Evolutionary conservation across 2,113 vertebrate genomes (phyloP).

Genomic region (Ivindomyrus marchei): DNA sequence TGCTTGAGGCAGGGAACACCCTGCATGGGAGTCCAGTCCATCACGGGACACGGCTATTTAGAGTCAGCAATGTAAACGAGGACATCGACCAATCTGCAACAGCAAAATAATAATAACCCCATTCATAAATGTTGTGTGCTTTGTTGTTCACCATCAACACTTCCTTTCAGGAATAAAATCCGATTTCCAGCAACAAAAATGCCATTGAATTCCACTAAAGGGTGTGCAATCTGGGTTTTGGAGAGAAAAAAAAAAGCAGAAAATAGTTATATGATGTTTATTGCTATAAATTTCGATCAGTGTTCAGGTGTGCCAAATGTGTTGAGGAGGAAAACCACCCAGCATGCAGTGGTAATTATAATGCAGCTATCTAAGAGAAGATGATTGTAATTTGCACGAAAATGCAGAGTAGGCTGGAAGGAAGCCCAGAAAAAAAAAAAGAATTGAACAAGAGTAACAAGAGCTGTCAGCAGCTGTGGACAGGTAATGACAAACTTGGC

Average conservation of each 20-base stretch:
- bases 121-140: neutral
- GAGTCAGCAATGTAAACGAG: neutral
- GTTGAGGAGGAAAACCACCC: conserved; percentile 41
- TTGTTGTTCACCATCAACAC: neutral
- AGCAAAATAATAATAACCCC: neutral
- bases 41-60: neutral
- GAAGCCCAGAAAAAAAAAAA: conserved; percentile 64
- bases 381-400: neutral
- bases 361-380: neutral
- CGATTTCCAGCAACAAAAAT: neutral
- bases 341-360: conserved; percentile 65
- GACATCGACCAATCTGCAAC: neutral
- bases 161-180: neutral
- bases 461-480: conserved; percentile 65
- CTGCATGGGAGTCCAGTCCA: neutral
- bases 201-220: neutral
- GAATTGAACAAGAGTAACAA: conserved; percentile 66
- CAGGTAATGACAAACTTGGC: conserved; percentile 54
- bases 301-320: neutral
- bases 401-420: conserved; percentile 65
- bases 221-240: neutral
- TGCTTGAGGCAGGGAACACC: neutral
- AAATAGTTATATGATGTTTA: neutral
- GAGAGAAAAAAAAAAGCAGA: neutral
- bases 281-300: neutral